These are phyloP conservation scores for Lutjanus campechanus DNA, from an alignment of 2,797 vertebrate genomes.

Conservation along the genomic window DNA sequence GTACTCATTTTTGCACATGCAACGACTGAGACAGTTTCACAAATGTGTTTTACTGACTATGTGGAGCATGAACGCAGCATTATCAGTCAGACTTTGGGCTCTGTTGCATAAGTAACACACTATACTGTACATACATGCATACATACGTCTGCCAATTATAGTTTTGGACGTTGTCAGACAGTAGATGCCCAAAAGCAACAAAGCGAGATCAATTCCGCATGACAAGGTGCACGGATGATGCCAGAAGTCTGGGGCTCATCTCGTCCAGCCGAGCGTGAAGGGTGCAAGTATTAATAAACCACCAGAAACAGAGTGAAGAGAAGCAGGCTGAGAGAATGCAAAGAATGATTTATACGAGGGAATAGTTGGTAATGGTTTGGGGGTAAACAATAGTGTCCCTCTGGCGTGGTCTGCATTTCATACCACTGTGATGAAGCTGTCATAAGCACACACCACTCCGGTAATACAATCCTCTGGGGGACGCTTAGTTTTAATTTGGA, in stretches of 20 bases:
- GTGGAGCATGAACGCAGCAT: background rate
- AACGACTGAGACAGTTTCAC: background rate
- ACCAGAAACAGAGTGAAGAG: constrained; percentile 64
- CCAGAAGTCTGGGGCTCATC: constrained; percentile 70
- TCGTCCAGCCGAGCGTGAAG: constrained; percentile 75
- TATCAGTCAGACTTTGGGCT: constrained; percentile 18
- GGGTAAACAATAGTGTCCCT: constrained; percentile 80
- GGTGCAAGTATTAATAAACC: constrained; percentile 80
- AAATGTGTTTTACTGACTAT: background rate
- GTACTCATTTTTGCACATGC: too few species aligned
- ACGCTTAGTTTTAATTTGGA: constrained; percentile 82
- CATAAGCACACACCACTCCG: constrained; percentile 67
- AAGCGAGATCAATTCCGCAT: constrained; percentile 71
- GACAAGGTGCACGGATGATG: constrained; percentile 71
- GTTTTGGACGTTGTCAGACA: constrained; percentile 49
- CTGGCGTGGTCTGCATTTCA: constrained; percentile 79
- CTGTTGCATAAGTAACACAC: constrained; percentile 6
- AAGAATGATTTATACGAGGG: constrained; percentile 74
- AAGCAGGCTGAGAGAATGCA: constrained; percentile 54
- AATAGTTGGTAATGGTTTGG: constrained; percentile 74
- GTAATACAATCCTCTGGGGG: constrained; percentile 75
- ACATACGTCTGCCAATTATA: constrained; percentile 41
- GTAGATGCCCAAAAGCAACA: constrained; percentile 66
- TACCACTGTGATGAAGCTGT: constrained; percentile 80
- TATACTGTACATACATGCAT: constrained; percentile 17